Conservation (phyloP, 2,888 invertebrate species). For the Eudemis profundana region DNA sequence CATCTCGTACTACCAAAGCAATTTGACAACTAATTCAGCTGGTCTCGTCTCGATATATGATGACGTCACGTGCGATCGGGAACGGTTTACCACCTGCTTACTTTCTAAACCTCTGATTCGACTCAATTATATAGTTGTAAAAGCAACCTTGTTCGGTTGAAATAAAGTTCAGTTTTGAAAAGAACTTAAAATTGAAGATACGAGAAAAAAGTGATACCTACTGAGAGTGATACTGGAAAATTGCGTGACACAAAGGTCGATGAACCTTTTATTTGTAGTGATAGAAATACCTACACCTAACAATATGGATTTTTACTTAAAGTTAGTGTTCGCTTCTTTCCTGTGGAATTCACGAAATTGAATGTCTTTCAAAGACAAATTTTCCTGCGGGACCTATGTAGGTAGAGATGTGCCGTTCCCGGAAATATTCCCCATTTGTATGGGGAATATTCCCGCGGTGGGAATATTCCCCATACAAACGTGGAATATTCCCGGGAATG, state of each 20-base stretch:
- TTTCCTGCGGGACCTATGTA: too few relatives aligned
- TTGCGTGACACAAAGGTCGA: neutral
- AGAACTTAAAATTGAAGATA: neutral
- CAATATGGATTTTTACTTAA: too few relatives aligned
- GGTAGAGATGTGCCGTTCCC: too few relatives aligned
- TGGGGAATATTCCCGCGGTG: too few relatives aligned
- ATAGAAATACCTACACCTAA: too few relatives aligned
- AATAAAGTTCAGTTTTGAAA: neutral
- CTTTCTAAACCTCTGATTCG: neutral
- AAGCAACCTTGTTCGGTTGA: neutral
- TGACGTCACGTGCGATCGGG: slow-evolving; percentile 30
- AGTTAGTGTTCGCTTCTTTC: too few relatives aligned
- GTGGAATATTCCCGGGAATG: too few relatives aligned
- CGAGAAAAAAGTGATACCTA: slow-evolving; percentile 9
- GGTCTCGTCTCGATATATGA: slow-evolving; percentile 13
- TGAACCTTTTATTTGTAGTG: slow-evolving; percentile 1
- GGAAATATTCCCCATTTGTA: too few relatives aligned
- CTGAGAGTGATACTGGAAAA: neutral
- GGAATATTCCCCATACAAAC: too few relatives aligned
- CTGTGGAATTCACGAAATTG: too few relatives aligned
- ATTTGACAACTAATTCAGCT: slow-evolving; percentile 18
- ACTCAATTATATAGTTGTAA: neutral
- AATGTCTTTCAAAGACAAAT: too few relatives aligned
- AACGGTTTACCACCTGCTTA: slow-evolving; percentile 20
- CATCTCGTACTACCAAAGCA: slow-evolving; percentile 5